Conservation (phyloP, 2,888 invertebrate species). For the Diadegma fenestrale region DNA sequence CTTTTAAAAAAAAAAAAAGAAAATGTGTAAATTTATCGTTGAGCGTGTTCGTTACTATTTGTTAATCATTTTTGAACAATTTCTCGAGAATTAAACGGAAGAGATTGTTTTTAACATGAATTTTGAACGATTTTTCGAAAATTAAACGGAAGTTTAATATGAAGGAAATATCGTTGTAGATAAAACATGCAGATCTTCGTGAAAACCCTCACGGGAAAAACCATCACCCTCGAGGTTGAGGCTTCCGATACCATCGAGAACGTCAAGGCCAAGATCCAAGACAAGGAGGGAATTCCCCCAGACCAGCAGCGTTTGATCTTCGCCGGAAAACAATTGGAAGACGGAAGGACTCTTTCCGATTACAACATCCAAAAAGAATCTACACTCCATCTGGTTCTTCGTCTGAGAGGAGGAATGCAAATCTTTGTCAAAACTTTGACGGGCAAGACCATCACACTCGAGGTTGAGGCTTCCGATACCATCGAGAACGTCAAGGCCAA, state of each 20-base stretch:
- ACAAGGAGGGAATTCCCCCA: conserved; percentile 36
- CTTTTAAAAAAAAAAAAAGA: background rate
- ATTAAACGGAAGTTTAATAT: background rate
- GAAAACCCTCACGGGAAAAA: conserved; percentile 29
- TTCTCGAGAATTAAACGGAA: background rate
- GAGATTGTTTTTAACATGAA: background rate
- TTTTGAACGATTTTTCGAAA: background rate
- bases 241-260: conserved; percentile 41
- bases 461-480: conserved; percentile 86
- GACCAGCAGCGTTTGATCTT: conserved; percentile 46
- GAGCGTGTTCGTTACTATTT: background rate
- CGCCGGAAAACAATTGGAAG: conserved; percentile 56
- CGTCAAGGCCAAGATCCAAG: conserved; percentile 38
- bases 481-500: conserved; percentile 86
- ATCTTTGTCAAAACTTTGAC: conserved; percentile 87
- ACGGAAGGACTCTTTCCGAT: conserved; percentile 67
- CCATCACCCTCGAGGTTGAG: conserved; percentile 40
- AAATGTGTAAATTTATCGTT: background rate
- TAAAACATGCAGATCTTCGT: conserved; percentile 93
- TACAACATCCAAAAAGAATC: conserved; percentile 72
- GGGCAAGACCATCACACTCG: conserved; percentile 86
- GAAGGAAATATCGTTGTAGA: conserved; percentile 56
- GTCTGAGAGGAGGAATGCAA: conserved; percentile 84
- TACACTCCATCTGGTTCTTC: conserved; percentile 67
- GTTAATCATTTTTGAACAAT: background rate